A percentile compares a stretch with the other conserved stretches of the same genome.
phyloP scores from a whole-genome alignment of 92 coral and sea anemone species.

The Porites cylindrica region DNA sequence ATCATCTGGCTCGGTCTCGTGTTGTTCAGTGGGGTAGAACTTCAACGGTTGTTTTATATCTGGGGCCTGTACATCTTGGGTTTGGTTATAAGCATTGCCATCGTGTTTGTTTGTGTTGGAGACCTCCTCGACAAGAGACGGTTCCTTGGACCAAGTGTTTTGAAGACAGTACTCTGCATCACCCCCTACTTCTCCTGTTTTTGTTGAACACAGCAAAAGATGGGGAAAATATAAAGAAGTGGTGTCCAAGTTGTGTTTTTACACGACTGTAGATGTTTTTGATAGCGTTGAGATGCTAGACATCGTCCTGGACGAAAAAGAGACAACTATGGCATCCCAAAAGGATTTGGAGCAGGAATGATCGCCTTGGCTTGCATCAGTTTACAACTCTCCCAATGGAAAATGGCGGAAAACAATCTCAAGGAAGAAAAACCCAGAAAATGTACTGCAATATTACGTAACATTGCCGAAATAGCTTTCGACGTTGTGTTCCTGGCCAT shows the following conservation, averaged over 20 bases:
- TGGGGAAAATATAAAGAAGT: slow-evolving; percentile 27
- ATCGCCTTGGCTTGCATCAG: slow-evolving; percentile 27
- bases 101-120: slow-evolving; percentile 13
- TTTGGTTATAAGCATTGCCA: slow-evolving; percentile 7
- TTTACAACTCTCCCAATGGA: background rate
- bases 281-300: slow-evolving; percentile 66
- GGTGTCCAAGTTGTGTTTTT: slow-evolving; percentile 39
- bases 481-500: slow-evolving; percentile 48
- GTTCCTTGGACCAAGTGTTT: slow-evolving; percentile 21
- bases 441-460: background rate
- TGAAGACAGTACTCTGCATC: slow-evolving; percentile 53
- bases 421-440: too few relatives aligned
- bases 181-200: slow-evolving; percentile 70
- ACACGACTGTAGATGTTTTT: slow-evolving; percentile 61
- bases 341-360: slow-evolving; percentile 28
- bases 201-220: slow-evolving; percentile 58
- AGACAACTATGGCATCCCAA: slow-evolving; percentile 30
- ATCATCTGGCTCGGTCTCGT: background rate
- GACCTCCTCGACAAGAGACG: slow-evolving; percentile 15
- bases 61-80: slow-evolving; percentile 15
- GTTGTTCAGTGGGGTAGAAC: background rate
- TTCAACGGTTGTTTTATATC: slow-evolving; percentile 15
- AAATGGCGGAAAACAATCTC: slow-evolving; percentile 1
- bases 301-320: slow-evolving; percentile 28
- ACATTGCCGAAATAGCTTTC: background rate